phyloP scores from a whole-genome alignment of 2,888 invertebrate species.

The Homarus gammarus region DNA sequence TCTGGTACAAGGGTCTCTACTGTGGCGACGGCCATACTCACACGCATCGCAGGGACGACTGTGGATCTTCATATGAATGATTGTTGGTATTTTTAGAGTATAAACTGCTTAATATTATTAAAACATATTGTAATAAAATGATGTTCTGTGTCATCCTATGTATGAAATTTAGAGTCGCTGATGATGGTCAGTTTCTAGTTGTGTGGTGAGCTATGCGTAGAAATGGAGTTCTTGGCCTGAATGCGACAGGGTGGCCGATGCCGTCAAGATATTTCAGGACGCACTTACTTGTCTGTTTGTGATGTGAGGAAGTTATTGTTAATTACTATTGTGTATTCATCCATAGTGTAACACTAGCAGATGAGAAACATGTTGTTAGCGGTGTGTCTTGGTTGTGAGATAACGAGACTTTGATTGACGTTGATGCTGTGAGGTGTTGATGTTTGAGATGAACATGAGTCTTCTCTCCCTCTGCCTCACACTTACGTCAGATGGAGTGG shows the following conservation, averaged over 20 bases:
- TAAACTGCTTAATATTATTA: slow-evolving; percentile 55
- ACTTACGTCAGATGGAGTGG: neutral
- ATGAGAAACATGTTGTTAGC: slow-evolving; percentile 50
- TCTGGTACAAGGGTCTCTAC: slow-evolving; percentile 21
- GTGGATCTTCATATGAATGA: slow-evolving; percentile 35
- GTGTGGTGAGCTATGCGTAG: slow-evolving; percentile 11
- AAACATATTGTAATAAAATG: slow-evolving; percentile 26
- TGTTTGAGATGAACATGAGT: neutral
- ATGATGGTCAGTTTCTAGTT: slow-evolving; percentile 25
- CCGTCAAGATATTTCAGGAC: slow-evolving; percentile 38
- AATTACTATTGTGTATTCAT: slow-evolving; percentile 57
- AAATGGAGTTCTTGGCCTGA: slow-evolving; percentile 13
- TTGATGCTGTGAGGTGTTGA: neutral
- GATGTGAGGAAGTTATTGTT: slow-evolving; percentile 58
- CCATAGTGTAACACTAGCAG: slow-evolving; percentile 46
- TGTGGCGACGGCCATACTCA: slow-evolving; percentile 46
- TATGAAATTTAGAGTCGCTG: slow-evolving; percentile 41
- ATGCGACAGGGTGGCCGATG: slow-evolving; percentile 9
- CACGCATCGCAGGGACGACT: slow-evolving; percentile 38
- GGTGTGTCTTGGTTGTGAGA: slow-evolving; percentile 41
- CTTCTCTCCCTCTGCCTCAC: neutral
- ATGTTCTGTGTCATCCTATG: slow-evolving; percentile 54
- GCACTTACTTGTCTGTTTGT: slow-evolving; percentile 52
- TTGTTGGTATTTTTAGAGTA: slow-evolving; percentile 52
- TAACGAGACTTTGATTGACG: neutral